Percentiles rank a stretch among this genome's conserved stretches.
Conservation (phyloP, 2,888 invertebrate species). For the Drymonia ruficornis region DNA sequence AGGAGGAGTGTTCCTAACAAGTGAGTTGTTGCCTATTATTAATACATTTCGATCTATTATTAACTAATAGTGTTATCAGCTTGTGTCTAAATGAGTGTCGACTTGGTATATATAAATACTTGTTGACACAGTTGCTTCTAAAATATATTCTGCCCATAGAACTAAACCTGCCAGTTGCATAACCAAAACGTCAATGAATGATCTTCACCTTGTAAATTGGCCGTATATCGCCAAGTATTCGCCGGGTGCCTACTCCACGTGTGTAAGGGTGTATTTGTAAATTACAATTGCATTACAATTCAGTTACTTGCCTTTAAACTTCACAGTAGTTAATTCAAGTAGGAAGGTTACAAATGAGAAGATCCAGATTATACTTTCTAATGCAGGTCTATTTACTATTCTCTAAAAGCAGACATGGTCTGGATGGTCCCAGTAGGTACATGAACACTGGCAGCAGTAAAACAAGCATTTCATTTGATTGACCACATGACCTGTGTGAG, state of each 20-base stretch:
- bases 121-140: slow-evolving; percentile 3
- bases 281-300: neutral
- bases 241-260: slow-evolving; percentile 49
- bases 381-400: too few species aligned
- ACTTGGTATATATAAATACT: neutral
- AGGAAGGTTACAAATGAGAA: too few species aligned
- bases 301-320: neutral
- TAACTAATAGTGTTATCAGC: neutral
- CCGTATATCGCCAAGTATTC: slow-evolving; percentile 30
- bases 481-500: too few species aligned
- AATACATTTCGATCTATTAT: slow-evolving; percentile 12
- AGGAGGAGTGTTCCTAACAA: slow-evolving; percentile 86
- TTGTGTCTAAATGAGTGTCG: neutral
- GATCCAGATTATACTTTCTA: too few species aligned
- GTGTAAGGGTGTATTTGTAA: slow-evolving; percentile 13
- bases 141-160: slow-evolving; percentile 29
- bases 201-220: slow-evolving; percentile 57
- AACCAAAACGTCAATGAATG: slow-evolving; percentile 78
- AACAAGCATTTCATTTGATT: too few species aligned
- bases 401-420: too few species aligned
- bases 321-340: too few species aligned
- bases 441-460: too few species aligned
- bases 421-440: too few species aligned
- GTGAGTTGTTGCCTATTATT: slow-evolving; percentile 67
- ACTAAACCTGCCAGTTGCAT: slow-evolving; percentile 64